A percentile compares a stretch with the other conserved stretches of the same genome.
These are phyloP conservation scores for Parnassius mnemosyne DNA, from an alignment of 2,888 invertebrate species.

Conservation along the genomic window DNA sequence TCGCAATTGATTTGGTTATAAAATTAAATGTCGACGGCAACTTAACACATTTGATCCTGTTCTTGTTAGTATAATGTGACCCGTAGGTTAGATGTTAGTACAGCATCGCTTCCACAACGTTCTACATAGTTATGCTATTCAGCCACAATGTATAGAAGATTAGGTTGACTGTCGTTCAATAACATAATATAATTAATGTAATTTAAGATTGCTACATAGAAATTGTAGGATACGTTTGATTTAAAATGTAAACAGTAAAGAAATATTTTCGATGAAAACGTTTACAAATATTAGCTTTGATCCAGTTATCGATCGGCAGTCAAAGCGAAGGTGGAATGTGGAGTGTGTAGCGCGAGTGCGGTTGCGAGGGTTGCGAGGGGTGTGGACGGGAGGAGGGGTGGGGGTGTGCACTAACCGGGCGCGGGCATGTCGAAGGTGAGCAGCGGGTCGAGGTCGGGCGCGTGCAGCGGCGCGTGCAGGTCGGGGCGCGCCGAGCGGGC, in stretches of 20 bases:
- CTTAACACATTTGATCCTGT: not conserved
- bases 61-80: conserved; percentile 5
- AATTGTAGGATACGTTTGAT: no score
- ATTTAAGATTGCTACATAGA: no score
- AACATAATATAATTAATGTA: no score
- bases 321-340: no score
- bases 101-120: conserved; percentile 18
- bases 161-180: conserved; percentile 14
- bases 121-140: conserved; percentile 14
- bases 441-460: conserved; percentile 85
- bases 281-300: no score
- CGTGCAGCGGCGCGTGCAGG: conserved; percentile 71
- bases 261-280: no score
- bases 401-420: conserved; percentile 67
- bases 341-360: no score
- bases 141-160: conserved; percentile 8
- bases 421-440: conserved; percentile 85
- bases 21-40: not conserved
- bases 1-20: not conserved
- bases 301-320: no score
- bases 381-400: not conserved
- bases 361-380: not conserved
- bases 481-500: conserved; percentile 84
- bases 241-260: no score
- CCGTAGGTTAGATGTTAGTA: conserved; percentile 20